A percentile compares a stretch with the other conserved stretches of the same genome.
Evolutionary conservation across 2,113 vertebrate species (phyloP).

Genomic region (Antechinus flavipes): DNA sequence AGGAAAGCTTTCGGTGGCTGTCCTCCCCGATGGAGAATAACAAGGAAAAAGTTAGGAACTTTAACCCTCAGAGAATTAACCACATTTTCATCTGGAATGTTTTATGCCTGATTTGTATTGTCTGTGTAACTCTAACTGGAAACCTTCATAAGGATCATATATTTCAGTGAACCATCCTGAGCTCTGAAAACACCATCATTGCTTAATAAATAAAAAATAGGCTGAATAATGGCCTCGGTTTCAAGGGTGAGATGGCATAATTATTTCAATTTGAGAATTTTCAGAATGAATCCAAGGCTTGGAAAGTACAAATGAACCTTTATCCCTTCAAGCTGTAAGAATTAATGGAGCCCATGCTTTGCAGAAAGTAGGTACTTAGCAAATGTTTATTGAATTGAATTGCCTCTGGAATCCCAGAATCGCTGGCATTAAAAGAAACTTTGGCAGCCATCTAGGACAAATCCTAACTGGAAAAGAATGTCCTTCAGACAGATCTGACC

Average conservation of each 20-base stretch:
- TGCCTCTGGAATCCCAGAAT: not conserved
- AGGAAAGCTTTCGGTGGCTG: not conserved
- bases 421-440: not conserved
- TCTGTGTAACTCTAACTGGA: slow-evolving; percentile 27
- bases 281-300: not conserved
- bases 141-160: not conserved
- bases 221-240: not conserved
- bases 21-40: slow-evolving; percentile 4
- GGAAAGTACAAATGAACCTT: not conserved
- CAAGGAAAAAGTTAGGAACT: not conserved
- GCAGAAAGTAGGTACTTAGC: not conserved
- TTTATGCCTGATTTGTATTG: slow-evolving; percentile 23
- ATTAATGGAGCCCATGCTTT: not conserved
- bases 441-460: not conserved
- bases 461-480: not conserved
- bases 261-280: slow-evolving; percentile 20
- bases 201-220: slow-evolving; percentile 32
- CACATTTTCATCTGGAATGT: not conserved
- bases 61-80: not conserved
- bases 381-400: not conserved
- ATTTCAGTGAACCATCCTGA: slow-evolving; percentile 40
- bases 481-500: not conserved
- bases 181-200: slow-evolving; percentile 8
- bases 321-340: not conserved
- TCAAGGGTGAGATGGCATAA: not conserved